These are phyloP conservation scores for Rhabdomys pumilio DNA, from an alignment of 2,797 vertebrate genomes.

Conservation along the genomic window DNA sequence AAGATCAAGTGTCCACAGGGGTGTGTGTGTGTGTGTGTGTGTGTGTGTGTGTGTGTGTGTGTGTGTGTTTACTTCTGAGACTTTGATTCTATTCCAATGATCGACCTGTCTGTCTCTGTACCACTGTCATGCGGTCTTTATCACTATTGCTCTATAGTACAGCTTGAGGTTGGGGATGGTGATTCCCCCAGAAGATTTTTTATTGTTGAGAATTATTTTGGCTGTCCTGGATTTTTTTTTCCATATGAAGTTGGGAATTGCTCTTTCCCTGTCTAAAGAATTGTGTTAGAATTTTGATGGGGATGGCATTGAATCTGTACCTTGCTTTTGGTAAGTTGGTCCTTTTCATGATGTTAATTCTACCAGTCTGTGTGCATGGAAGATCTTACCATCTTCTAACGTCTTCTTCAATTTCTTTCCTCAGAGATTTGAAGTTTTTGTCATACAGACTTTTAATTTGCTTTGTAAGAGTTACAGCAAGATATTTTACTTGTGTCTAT, in stretches of 20 bases:
- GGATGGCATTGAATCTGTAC: too few relatives aligned
- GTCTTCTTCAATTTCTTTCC: too few relatives aligned
- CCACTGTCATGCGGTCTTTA: not conserved
- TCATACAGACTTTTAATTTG: too few relatives aligned
- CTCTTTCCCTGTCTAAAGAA: not conserved
- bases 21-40: not conserved
- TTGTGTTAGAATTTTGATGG: too few relatives aligned
- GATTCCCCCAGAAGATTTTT: not conserved
- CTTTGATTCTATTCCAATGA: not conserved
- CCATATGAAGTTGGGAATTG: not conserved
- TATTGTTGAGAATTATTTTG: not conserved
- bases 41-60: not conserved
- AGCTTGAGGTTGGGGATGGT: not conserved
- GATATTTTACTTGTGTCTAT: too few relatives aligned
- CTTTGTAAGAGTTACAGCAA: too few relatives aligned
- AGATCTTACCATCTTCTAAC: too few relatives aligned
- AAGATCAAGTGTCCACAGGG: not conserved
- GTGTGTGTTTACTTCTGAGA: not conserved
- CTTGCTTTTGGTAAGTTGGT: too few relatives aligned
- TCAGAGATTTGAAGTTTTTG: too few relatives aligned
- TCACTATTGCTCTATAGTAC: not conserved
- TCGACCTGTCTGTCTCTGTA: not conserved
- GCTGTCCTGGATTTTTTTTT: not conserved
- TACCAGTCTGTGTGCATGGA: too few relatives aligned
- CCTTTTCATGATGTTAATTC: too few relatives aligned